These are phyloP conservation scores for Ophion obscuratus DNA, from an alignment of 2,888 invertebrate species.

Conservation along the genomic window DNA sequence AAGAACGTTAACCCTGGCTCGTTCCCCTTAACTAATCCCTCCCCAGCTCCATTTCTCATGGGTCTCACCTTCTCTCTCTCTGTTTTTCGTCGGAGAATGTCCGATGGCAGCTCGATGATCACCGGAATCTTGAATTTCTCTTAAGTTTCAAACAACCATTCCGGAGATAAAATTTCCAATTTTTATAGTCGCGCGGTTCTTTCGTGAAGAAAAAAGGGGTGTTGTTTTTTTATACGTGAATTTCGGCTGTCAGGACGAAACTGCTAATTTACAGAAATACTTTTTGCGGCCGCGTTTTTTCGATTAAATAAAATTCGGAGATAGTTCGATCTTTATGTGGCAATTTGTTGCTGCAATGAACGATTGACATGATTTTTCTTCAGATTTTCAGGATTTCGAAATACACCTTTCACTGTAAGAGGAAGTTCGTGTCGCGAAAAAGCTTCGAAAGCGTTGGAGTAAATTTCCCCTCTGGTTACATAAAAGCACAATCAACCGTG, in stretches of 20 bases:
- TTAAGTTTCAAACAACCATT: neutral
- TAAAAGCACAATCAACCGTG: neutral
- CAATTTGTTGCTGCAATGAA: neutral
- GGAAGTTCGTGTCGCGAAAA: neutral
- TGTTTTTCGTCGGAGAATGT: neutral
- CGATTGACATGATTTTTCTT: neutral
- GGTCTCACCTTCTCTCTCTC: conserved; percentile 9
- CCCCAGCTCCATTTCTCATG: conserved; percentile 17
- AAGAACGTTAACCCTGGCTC: conserved; percentile 68
- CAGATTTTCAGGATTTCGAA: neutral
- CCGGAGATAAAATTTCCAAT: neutral
- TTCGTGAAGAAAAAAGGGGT: too few relatives aligned
- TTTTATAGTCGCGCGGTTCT: too few relatives aligned
- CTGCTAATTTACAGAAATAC: too few relatives aligned
- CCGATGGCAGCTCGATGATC: neutral
- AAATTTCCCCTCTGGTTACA: neutral
- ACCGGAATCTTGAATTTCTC: neutral
- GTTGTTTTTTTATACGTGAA: too few relatives aligned
- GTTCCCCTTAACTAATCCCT: conserved; percentile 65
- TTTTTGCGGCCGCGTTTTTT: too few relatives aligned
- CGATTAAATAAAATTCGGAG: neutral
- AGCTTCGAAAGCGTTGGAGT: neutral
- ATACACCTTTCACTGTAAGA: neutral
- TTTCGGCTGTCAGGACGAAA: too few relatives aligned
- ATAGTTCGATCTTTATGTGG: neutral